A percentile compares a stretch with the other conserved stretches of the same genome.
Conservation (phyloP, 2,888 invertebrate genomes). For the Homarus gammarus region DNA sequence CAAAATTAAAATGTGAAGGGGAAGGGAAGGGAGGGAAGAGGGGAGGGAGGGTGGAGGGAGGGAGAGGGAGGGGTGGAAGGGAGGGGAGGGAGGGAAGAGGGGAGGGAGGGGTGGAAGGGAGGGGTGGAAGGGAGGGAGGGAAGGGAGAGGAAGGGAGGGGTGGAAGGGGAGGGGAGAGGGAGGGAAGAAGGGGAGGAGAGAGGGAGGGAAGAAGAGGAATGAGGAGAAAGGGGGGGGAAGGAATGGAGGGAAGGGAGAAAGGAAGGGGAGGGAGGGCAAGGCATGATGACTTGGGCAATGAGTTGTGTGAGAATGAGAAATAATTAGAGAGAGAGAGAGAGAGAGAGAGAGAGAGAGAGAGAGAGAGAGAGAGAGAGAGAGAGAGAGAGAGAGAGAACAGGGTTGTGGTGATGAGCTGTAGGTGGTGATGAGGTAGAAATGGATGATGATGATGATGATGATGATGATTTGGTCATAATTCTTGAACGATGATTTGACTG, state of each 20-base stretch:
- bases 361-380: background rate
- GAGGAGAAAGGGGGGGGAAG: background rate
- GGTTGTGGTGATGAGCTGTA: too few species aligned
- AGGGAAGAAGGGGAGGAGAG: too few species aligned
- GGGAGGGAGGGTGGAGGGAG: background rate
- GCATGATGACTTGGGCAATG: too few species aligned
- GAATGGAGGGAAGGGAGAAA: constrained; percentile 11
- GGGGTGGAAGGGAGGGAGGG: background rate
- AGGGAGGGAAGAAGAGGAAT: too few species aligned
- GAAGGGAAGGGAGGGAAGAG: background rate
- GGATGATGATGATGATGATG: too few species aligned
- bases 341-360: background rate
- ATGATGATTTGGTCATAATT: too few species aligned
- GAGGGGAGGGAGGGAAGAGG: background rate
- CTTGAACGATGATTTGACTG: too few species aligned
- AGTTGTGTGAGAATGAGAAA: too few species aligned
- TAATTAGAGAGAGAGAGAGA: too few species aligned
- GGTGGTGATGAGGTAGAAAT: too few species aligned
- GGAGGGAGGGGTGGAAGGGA: background rate
- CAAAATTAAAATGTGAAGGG: constrained; percentile 27
- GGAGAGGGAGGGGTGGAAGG: background rate
- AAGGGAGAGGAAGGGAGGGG: too few species aligned
- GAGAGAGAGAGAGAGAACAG: background rate
- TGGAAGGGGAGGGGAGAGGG: background rate
- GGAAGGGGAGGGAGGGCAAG: background rate